Percentiles rank a stretch among this genome's conserved stretches.
Evolutionary conservation across 1,140 invertebrate genomes (phyloP).

Genomic region (Platyscapa corneri): DNA sequence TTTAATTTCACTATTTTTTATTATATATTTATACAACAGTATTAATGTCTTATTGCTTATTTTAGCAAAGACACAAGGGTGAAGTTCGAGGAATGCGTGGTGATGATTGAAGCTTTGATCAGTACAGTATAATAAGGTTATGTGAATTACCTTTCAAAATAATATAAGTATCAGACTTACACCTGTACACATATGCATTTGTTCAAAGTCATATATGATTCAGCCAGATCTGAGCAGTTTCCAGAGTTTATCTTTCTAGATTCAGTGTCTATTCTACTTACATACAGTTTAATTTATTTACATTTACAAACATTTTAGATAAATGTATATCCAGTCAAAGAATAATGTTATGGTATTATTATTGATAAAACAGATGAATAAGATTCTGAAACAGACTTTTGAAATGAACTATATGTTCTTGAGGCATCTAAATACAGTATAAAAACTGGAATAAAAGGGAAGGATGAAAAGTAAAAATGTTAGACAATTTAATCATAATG

Average conservation of each 20-base stretch:
- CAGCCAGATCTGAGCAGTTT: constrained; percentile 66
- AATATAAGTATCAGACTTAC: constrained; percentile 63
- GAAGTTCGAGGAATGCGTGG: constrained; percentile 90
- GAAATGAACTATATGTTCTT: constrained; percentile 54
- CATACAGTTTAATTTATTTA: constrained; percentile 72
- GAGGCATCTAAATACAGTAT: constrained; percentile 51
- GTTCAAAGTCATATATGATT: constrained; percentile 64
- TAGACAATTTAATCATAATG: constrained; percentile 57
- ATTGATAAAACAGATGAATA: constrained; percentile 51
- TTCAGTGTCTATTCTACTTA: constrained; percentile 70
- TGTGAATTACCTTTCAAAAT: constrained; percentile 70
- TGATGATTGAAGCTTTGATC: constrained; percentile 75
- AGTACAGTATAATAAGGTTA: constrained; percentile 68
- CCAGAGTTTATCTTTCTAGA: constrained; percentile 69
- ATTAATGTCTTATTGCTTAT: constrained; percentile 53
- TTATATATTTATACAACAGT: background rate
- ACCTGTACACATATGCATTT: constrained; percentile 60
- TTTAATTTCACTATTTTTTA: background rate
- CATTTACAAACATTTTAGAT: constrained; percentile 71
- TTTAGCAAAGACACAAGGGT: constrained; percentile 84
- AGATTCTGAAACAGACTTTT: constrained; percentile 51
- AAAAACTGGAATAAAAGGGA: constrained; percentile 50
- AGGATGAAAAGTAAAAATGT: constrained; percentile 49
- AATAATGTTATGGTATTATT: constrained; percentile 66
- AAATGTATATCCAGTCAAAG: constrained; percentile 70